Evolutionary conservation across 2,888 invertebrate genomes (phyloP).

Genomic region (Platycheirus albimanus): DNA sequence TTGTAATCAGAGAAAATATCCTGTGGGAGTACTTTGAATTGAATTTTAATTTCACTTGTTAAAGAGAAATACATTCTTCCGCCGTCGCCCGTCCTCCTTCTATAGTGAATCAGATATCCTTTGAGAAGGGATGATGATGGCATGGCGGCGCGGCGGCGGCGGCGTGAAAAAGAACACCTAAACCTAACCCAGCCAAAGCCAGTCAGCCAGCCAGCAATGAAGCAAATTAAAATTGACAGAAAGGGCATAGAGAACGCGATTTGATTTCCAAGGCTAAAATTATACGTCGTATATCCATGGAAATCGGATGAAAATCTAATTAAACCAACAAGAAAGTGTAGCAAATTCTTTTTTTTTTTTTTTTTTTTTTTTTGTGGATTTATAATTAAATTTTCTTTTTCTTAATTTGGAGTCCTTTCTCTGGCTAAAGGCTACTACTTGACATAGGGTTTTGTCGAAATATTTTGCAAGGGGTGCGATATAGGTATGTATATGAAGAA

Average conservation of each 20-base stretch:
- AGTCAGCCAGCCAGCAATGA: constrained; percentile 19
- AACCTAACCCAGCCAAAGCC: no score
- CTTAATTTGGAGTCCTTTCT: constrained; percentile 49
- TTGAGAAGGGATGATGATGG: background rate
- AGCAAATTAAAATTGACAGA: constrained; percentile 49
- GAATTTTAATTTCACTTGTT: constrained; percentile 29
- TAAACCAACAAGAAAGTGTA: constrained; percentile 56
- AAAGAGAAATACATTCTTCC: constrained; percentile 4
- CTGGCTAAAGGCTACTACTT: constrained; percentile 11
- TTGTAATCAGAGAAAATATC: constrained; percentile 27
- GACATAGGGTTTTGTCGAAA: background rate
- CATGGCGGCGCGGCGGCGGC: constrained; percentile 18
- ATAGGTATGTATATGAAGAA: constrained; percentile 1
- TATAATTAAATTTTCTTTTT: constrained; percentile 62
- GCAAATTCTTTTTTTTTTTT: constrained; percentile 48
- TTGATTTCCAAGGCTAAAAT: constrained; percentile 41
- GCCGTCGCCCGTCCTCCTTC: background rate
- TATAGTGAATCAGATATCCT: background rate
- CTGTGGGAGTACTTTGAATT: constrained; percentile 31
- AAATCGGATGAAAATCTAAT: constrained; percentile 61
- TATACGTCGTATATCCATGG: constrained; percentile 36
- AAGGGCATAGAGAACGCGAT: constrained; percentile 32
- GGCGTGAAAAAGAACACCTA: constrained; percentile 54
- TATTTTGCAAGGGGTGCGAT: constrained; percentile 10
- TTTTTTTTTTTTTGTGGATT: constrained; percentile 5